Conservation (phyloP, 2,113 vertebrate genomes). For the Eidolon helvum region DNA sequence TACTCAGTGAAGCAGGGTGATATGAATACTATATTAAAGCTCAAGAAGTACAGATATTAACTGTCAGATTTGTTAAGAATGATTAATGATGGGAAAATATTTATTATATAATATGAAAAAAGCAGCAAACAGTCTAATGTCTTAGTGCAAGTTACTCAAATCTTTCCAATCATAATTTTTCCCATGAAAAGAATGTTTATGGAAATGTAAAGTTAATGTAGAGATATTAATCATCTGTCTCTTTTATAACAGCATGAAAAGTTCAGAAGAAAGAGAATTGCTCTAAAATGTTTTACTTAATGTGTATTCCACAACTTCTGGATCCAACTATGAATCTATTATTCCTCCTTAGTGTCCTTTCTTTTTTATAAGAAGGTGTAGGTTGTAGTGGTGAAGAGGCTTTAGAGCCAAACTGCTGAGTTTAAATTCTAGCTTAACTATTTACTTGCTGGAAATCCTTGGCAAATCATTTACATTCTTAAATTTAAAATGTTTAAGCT, state of each 20-base stretch:
- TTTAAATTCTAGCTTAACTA: not conserved
- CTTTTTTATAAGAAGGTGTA: not conserved
- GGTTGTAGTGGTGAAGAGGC: not conserved
- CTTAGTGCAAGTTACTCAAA: not conserved
- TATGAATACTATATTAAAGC: not conserved
- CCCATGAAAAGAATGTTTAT: slow-evolving; percentile 31
- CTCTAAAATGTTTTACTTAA: not conserved
- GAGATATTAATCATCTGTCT: slow-evolving; percentile 26
- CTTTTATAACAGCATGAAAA: not conserved
- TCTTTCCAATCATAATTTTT: slow-evolving; percentile 16
- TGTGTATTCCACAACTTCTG: not conserved
- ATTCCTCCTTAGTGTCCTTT: not conserved
- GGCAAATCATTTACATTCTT: not conserved
- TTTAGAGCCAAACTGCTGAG: not conserved
- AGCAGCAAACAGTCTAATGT: not conserved
- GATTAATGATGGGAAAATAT: slow-evolving; percentile 9
- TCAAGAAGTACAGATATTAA: not conserved
- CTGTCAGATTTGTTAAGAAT: slow-evolving; percentile 12
- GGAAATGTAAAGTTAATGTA: slow-evolving; percentile 24
- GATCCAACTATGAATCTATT: not conserved
- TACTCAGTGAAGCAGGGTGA: not conserved
- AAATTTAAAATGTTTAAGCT: not conserved
- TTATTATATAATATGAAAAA: not conserved
- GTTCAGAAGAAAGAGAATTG: not conserved
- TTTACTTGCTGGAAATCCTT: not conserved